Evolutionary conservation across 2,888 invertebrate species (phyloP).

Genomic region (Gymnoscelis rufifasciata): DNA sequence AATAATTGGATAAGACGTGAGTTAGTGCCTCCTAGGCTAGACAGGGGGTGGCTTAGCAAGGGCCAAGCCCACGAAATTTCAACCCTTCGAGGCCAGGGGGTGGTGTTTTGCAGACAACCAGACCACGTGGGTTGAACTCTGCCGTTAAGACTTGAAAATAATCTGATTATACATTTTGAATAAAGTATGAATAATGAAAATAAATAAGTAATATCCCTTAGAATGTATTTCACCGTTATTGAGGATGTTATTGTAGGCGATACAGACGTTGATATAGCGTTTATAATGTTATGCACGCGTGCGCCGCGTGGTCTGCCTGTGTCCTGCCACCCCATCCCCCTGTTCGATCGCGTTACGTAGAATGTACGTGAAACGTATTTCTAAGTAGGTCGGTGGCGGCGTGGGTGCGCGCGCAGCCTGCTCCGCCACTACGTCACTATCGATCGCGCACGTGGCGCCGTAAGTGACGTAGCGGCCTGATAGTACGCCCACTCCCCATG

Average conservation of each 20-base stretch:
- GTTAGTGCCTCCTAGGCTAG: constrained; percentile 1
- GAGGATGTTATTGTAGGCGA: constrained; percentile 20
- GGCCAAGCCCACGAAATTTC: constrained; percentile 4
- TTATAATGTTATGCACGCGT: constrained; percentile 25
- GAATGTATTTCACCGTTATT: constrained; percentile 8
- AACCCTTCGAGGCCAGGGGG: constrained; percentile 5
- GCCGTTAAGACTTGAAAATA: background rate
- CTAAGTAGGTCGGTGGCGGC: constrained; percentile 68
- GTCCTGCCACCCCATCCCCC: constrained; percentile 37
- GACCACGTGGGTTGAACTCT: background rate
- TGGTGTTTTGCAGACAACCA: background rate
- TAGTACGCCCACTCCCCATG: constrained; percentile 54
- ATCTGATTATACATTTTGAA: background rate
- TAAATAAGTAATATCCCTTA: constrained; percentile 7
- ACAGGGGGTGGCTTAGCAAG: constrained; percentile 5
- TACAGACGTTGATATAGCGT: constrained; percentile 15
- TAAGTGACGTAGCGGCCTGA: constrained; percentile 70
- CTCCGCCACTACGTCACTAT: constrained; percentile 70
- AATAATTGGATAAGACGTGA: background rate
- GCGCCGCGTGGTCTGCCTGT: constrained; percentile 23
- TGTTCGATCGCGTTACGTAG: constrained; percentile 71
- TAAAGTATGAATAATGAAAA: constrained; percentile 8
- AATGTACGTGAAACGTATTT: constrained; percentile 72
- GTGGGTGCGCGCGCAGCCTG: constrained; percentile 61
- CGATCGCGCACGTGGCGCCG: constrained; percentile 77